Percentiles rank a stretch among this genome's conserved stretches.
These are phyloP conservation scores for Muscicapa adusta DNA, from an alignment of 2,113 vertebrate genomes.

Conservation along the genomic window DNA sequence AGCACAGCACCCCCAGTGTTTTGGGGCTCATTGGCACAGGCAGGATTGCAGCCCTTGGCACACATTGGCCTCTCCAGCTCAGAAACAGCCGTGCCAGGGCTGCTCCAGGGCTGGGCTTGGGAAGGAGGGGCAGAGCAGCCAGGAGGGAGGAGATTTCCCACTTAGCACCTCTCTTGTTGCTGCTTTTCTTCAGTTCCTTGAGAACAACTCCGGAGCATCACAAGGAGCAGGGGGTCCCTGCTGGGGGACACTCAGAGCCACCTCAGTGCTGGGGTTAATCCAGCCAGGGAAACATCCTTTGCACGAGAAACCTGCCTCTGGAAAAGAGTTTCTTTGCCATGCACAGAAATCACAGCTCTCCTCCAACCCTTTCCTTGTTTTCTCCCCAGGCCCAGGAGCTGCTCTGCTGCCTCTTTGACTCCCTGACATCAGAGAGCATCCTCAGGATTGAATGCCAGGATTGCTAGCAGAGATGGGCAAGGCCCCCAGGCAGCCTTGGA, in stretches of 20 bases:
- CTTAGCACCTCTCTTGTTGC: background rate
- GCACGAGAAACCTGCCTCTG: background rate
- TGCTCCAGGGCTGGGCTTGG: background rate
- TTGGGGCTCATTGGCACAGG: background rate
- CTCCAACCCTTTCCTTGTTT: background rate
- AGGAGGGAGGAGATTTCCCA: background rate
- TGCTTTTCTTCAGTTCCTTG: background rate
- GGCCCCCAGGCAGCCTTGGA: background rate
- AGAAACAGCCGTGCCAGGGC: background rate
- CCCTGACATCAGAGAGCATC: constrained; percentile 60
- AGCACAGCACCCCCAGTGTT: background rate
- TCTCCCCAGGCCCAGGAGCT: constrained; percentile 65
- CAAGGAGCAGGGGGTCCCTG: background rate
- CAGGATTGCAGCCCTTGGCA: background rate
- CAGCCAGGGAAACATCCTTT: background rate
- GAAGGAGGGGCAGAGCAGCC: background rate
- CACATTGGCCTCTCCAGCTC: background rate
- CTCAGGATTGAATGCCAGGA: background rate
- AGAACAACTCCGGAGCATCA: background rate
- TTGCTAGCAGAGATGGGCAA: background rate
- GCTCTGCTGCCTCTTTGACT: constrained; percentile 68
- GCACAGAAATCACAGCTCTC: background rate
- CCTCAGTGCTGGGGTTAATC: background rate
- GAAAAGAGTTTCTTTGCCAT: background rate
- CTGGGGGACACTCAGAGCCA: background rate